Evolutionary conservation across 2,113 vertebrate species (phyloP), one percentile per base, ranked within the genome.

Genomic region (Dipodomys ordii): DNA sequence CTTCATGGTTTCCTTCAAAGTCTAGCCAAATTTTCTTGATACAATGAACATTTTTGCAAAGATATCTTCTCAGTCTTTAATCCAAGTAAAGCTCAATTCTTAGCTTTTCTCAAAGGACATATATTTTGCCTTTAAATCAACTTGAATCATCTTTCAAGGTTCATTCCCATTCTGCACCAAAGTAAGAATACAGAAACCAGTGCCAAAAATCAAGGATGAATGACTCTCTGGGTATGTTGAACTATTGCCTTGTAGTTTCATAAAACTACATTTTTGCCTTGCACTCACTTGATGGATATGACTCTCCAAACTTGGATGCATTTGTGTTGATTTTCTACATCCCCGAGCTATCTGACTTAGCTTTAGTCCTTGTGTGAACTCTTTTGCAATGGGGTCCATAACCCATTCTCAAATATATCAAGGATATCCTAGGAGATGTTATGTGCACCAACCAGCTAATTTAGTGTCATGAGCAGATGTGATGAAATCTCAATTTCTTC

Each of bases 401-500:
- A 94, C 62, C 79, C 46, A 68, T 93, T 94, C 86, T 90, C 53
- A 73, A 93, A 86, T 86, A 95, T 81, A 88, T 94, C 93, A 95
- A 87, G 76, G 83, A 95, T 92, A 95, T 88, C 90, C 74, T 85
- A 96, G 79, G 62, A 96, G 92, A 62, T 90, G 90, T 94, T 90
- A 93, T 85, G 72, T 86, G 68, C 30, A n/a, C 83, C 62, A 64
- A n/a, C 83, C 62, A 64, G 71, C 67, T 90, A 92, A 96, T 94
- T 95, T 94, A 72, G 65, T 92, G 80, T 83, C 90, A 72, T 80
- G 71, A 90, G 49, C 57, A 94, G 77, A 96, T 32, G 46, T 93
- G 65, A 92, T 94, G 88, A 94, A 96, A 90, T 97, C 83, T 96
- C 90, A 95, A 96, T 90, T 96, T 96, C 88, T 97, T 94, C 64